Percentiles rank a stretch among this genome's conserved stretches.
phyloP scores from a whole-genome alignment of 1,140 invertebrate genomes.

The Neelides sp. region DNA sequence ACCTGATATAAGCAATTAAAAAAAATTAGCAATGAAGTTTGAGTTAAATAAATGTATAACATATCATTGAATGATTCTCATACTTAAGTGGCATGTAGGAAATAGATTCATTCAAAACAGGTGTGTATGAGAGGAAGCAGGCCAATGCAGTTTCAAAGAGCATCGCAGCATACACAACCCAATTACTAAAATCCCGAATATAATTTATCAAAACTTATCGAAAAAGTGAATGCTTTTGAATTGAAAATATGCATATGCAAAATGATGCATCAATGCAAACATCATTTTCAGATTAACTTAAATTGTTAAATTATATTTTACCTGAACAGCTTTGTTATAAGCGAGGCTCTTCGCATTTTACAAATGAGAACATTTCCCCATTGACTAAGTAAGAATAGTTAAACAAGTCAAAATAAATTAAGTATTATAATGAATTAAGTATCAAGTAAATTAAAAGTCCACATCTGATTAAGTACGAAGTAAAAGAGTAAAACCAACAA shows the following conservation, averaged over 20 bases:
- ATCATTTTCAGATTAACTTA: not conserved
- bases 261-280: not conserved
- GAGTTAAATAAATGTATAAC: not conserved
- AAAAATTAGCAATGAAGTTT: not conserved
- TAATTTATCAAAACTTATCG: not conserved
- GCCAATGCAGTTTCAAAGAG: conserved; percentile 44
- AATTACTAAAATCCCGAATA: conserved; percentile 19
- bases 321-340: conserved; percentile 26
- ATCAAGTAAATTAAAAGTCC: too few relatives aligned
- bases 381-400: too few relatives aligned
- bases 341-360: conserved; percentile 21
- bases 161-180: conserved; percentile 43
- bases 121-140: conserved; percentile 41
- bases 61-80: conserved; percentile 27
- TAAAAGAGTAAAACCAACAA: too few relatives aligned
- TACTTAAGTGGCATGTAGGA: conserved; percentile 33
- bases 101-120: conserved; percentile 38
- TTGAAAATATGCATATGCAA: not conserved
- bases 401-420: too few relatives aligned
- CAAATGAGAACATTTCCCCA: conserved; percentile 28
- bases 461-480: too few relatives aligned
- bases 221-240: not conserved
- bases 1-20: conserved; percentile 35
- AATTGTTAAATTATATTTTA: conserved; percentile 10
- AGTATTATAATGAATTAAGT: too few relatives aligned